phyloP scores from a whole-genome alignment of 2,113 vertebrate genomes.

The Megatriorchis doriae region DNA sequence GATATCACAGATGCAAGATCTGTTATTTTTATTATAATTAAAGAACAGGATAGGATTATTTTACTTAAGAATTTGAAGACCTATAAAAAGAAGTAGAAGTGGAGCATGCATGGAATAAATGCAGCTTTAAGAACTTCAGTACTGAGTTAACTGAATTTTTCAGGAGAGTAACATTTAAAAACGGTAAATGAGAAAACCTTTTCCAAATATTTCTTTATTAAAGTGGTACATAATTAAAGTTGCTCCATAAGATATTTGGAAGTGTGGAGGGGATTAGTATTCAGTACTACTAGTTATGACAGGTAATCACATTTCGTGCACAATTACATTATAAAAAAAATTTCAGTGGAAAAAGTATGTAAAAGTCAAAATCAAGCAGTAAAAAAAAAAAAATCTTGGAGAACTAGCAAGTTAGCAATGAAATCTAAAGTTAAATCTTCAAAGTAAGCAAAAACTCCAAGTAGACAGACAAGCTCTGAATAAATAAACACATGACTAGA shows the following conservation, averaged over 20 bases:
- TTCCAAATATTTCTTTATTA: neutral
- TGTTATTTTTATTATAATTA: neutral
- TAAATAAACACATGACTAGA: neutral
- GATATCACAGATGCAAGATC: neutral
- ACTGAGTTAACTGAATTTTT: neutral
- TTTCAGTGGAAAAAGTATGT: neutral
- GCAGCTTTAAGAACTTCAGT: neutral
- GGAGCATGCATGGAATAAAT: neutral
- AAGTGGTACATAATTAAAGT: neutral
- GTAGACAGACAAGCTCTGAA: neutral
- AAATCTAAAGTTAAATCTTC: neutral
- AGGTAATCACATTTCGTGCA: neutral
- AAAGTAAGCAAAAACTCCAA: neutral
- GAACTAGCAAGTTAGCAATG: neutral
- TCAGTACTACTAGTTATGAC: neutral
- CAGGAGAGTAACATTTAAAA: neutral
- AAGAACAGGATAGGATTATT: neutral
- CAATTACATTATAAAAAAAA: neutral
- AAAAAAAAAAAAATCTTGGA: neutral
- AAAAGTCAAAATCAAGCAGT: neutral
- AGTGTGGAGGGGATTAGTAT: neutral
- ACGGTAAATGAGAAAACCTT: neutral
- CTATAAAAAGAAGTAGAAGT: neutral
- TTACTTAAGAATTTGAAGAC: neutral
- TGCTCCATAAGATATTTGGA: neutral